Percentiles rank a stretch among this genome's conserved stretches.
phyloP scores from a whole-genome alignment of 2,113 vertebrate genomes.

The Dascyllus trimaculatus region DNA sequence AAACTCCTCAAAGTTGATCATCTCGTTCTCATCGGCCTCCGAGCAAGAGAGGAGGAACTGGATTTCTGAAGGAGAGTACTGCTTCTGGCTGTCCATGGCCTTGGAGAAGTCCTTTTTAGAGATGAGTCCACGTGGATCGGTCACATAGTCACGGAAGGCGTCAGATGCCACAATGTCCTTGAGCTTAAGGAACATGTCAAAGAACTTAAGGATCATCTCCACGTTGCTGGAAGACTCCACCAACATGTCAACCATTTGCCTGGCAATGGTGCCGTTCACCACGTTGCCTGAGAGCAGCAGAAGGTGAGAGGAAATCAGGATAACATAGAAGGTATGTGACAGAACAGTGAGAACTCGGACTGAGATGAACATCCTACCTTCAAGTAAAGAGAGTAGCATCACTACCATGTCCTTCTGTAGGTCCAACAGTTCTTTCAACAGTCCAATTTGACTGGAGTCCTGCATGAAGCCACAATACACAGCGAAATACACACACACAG shows the following conservation, averaged over 20 bases:
- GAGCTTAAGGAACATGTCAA: conserved; percentile 98
- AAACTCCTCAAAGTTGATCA: conserved; percentile 96
- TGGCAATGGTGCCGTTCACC: conserved; percentile 95
- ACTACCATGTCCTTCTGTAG: conserved; percentile 99
- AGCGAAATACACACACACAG: conserved; percentile 32
- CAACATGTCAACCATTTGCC: conserved; percentile 99
- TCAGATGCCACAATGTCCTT: conserved; percentile 96
- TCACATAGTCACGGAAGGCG: conserved; percentile 94
- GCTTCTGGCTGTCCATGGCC: conserved; percentile 98
- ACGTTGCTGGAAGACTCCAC: conserved; percentile 98
- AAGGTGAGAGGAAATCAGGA: neutral
- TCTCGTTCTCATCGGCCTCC: conserved; percentile 96
- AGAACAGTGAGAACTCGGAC: neutral
- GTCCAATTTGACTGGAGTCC: conserved; percentile 95
- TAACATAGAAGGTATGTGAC: neutral
- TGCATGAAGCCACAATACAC: conserved; percentile 64
- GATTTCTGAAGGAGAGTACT: conserved; percentile 92
- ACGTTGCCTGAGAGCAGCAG: conserved; percentile 87
- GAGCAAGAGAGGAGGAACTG: conserved; percentile 98
- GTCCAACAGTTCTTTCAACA: conserved; percentile 95
- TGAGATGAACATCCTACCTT: conserved; percentile 80
- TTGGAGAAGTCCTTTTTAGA: conserved; percentile 99
- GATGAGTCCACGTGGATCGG: conserved; percentile 94
- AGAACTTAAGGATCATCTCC: conserved; percentile 99
- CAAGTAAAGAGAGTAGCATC: conserved; percentile 94